A percentile compares a stretch with the other conserved stretches of the same genome.
Evolutionary conservation across 2,888 invertebrate species (phyloP).

Genomic region (Trachelus tabidus): DNA sequence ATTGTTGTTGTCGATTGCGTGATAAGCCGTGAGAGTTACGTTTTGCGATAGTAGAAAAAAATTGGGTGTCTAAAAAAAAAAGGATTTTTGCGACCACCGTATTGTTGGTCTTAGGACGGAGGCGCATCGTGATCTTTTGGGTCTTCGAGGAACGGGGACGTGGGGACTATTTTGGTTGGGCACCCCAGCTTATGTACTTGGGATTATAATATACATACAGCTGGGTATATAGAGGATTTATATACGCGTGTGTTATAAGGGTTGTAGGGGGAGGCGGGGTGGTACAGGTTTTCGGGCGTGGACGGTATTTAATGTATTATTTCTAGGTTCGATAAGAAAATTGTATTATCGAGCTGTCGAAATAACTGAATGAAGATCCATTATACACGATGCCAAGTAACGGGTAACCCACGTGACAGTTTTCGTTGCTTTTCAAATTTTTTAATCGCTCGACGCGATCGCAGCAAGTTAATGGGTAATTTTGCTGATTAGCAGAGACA

Average conservation of each 20-base stretch:
- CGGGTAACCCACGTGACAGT: background rate
- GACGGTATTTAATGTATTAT: background rate
- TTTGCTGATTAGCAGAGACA: no score
- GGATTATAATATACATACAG: background rate
- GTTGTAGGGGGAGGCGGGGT: background rate
- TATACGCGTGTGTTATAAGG: background rate
- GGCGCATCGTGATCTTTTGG: background rate
- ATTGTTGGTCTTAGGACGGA: background rate
- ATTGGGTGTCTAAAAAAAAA: no score
- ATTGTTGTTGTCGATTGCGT: background rate
- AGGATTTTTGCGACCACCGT: background rate
- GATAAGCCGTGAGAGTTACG: background rate
- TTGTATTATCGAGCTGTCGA: background rate
- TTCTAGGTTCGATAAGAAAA: background rate
- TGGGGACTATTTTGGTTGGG: background rate
- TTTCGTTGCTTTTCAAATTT: background rate
- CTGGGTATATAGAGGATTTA: background rate
- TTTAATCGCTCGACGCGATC: background rate
- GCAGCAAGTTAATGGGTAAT: background rate
- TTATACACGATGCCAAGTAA: background rate
- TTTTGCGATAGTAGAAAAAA: background rate
- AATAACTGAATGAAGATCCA: background rate
- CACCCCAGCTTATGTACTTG: background rate
- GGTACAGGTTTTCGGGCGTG: background rate
- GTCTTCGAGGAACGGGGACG: background rate